These are phyloP conservation scores for Rhynchonema sp. DNA, from an alignment of 2,888 invertebrate genomes.

Conservation along the genomic window DNA sequence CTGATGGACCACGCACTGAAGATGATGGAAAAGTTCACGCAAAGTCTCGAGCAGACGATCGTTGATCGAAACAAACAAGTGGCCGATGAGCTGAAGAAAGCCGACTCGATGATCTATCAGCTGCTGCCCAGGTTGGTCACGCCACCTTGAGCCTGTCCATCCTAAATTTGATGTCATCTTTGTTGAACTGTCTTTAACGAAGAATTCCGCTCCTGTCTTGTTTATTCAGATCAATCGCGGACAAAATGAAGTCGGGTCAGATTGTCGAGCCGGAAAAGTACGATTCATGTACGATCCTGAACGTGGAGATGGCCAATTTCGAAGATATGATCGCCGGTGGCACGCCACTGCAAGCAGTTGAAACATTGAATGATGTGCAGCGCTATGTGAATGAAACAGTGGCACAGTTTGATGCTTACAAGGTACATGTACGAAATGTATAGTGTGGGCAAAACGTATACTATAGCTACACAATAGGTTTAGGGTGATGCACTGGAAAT, in stretches of 20 bases:
- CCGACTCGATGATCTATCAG: not conserved
- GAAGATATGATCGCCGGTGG: not conserved
- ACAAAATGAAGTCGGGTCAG: conserved; percentile 4
- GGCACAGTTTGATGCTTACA: no score
- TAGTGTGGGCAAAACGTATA: no score
- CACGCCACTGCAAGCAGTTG: not conserved
- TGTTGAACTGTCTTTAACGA: not conserved
- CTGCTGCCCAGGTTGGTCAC: not conserved
- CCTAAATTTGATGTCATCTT: not conserved
- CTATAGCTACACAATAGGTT: no score
- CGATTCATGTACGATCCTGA: not conserved
- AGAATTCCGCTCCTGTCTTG: not conserved
- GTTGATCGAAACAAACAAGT: not conserved
- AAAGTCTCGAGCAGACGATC: not conserved
- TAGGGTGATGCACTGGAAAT: no score
- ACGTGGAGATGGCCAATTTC: not conserved
- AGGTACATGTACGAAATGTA: no score
- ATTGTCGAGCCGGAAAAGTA: conserved; percentile 2
- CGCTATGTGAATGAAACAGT: not conserved
- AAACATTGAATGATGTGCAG: not conserved
- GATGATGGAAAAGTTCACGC: conserved; percentile 1
- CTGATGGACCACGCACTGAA: conserved; percentile 1
- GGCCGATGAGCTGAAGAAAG: not conserved
- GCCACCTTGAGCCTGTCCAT: no score
- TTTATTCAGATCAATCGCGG: conserved; percentile 4